Percentiles rank a stretch among this genome's conserved stretches.
These are phyloP conservation scores for Octopus bimaculoides DNA, from an alignment of 1,140 invertebrate species.

Conservation along the genomic window DNA sequence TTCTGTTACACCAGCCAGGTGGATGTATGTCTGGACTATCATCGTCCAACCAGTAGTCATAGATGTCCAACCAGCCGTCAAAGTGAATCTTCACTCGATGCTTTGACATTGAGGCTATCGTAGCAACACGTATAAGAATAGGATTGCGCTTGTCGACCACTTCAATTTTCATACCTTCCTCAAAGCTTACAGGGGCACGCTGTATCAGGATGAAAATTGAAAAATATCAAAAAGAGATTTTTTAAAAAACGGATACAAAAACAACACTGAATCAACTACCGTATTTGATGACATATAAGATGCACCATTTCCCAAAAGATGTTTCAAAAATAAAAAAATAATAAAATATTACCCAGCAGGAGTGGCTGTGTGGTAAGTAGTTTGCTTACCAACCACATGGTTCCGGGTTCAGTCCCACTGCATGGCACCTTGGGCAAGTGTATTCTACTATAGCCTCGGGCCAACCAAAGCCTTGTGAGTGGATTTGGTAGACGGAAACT, in stretches of 20 bases:
- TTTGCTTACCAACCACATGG: no score
- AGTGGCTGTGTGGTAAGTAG: no score
- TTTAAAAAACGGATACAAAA: no score
- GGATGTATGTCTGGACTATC: conserved; percentile 52
- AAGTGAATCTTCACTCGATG: conserved; percentile 82
- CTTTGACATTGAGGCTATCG: conserved; percentile 78
- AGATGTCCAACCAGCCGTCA: conserved; percentile 84
- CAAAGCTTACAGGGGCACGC: conserved; percentile 56
- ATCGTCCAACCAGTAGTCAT: conserved; percentile 78
- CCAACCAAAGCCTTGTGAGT: no score
- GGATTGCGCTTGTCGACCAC: conserved; percentile 66
- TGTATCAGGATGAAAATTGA: conserved; percentile 19
- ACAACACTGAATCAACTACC: no score
- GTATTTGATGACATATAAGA: no score
- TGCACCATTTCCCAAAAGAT: neutral
- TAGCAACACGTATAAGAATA: conserved; percentile 80
- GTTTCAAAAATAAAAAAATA: no score
- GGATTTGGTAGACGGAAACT: no score
- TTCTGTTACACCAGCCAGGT: conserved; percentile 65
- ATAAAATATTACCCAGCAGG: no score
- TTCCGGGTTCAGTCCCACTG: no score
- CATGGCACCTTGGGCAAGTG: no score
- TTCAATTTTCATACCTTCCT: conserved; percentile 50
- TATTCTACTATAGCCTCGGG: no score
- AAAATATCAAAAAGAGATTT: neutral